These are phyloP conservation scores for Chromobotia macracanthus DNA, from an alignment of 2,797 vertebrate species.

Conservation along the genomic window DNA sequence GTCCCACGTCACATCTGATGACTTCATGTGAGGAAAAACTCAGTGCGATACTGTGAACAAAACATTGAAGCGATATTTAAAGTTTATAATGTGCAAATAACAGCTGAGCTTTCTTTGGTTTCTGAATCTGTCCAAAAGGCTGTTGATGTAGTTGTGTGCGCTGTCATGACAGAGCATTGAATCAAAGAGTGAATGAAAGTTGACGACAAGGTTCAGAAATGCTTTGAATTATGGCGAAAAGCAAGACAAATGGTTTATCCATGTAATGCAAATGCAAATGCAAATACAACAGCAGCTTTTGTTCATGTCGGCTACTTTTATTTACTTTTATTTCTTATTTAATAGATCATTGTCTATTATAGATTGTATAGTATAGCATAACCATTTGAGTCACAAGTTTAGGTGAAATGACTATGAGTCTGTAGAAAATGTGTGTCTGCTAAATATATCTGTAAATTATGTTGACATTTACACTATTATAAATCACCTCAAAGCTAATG, in stretches of 20 bases:
- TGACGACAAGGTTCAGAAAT: not conserved
- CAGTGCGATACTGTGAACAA: not conserved
- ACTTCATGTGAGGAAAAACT: not conserved
- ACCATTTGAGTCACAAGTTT: too few species aligned
- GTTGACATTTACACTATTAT: too few species aligned
- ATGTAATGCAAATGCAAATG: not conserved
- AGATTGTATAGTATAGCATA: too few species aligned
- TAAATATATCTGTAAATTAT: too few species aligned
- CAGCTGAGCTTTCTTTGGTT: not conserved
- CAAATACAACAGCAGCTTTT: not conserved
- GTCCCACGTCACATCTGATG: constrained; percentile 24
- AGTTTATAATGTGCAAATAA: not conserved
- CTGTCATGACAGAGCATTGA: not conserved
- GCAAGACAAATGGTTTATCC: not conserved
- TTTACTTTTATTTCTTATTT: too few species aligned
- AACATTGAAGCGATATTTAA: not conserved
- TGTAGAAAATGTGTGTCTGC: too few species aligned
- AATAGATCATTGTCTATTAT: too few species aligned
- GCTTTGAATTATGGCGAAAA: not conserved
- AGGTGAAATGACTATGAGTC: too few species aligned
- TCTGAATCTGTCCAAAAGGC: not conserved
- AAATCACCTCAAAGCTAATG: too few species aligned
- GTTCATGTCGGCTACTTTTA: not conserved
- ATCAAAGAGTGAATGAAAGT: not conserved
- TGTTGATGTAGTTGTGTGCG: not conserved